These are phyloP conservation scores for Chrysochloris asiatica DNA, from an alignment of 2,113 vertebrate genomes.

Conservation along the genomic window DNA sequence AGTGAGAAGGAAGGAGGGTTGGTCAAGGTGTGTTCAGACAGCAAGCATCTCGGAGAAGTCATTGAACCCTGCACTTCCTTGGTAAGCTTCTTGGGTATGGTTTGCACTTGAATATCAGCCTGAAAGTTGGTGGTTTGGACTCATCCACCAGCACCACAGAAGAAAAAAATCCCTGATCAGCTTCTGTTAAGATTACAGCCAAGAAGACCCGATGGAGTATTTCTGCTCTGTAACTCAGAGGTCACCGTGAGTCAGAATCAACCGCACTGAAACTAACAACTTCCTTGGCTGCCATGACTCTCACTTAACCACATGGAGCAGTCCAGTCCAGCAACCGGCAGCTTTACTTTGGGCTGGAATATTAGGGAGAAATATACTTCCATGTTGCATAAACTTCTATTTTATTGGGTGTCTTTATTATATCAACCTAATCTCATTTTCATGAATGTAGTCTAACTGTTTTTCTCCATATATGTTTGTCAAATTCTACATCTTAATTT, in stretches of 20 bases:
- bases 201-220: background rate
- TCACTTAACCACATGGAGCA: no score
- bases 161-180: background rate
- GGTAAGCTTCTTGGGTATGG: background rate
- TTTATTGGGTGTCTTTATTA: background rate
- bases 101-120: background rate
- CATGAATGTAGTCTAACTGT: background rate
- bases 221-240: background rate
- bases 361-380: background rate
- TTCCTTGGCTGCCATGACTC: background rate
- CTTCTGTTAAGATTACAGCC: background rate
- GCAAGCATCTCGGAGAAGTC: background rate
- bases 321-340: background rate
- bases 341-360: background rate
- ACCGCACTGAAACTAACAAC: background rate
- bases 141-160: background rate
- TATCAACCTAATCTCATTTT: background rate
- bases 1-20: fast-evolving
- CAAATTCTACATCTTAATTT: background rate
- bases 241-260: background rate
- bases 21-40: background rate
- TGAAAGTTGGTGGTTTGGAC: background rate
- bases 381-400: background rate
- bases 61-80: no score
- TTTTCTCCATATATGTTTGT: background rate